A percentile compares a stretch with the other conserved stretches of the same genome.
Evolutionary conservation across 2,797 vertebrate species (phyloP).

Genomic region (Lepidocolaptes lacrymiger): DNA sequence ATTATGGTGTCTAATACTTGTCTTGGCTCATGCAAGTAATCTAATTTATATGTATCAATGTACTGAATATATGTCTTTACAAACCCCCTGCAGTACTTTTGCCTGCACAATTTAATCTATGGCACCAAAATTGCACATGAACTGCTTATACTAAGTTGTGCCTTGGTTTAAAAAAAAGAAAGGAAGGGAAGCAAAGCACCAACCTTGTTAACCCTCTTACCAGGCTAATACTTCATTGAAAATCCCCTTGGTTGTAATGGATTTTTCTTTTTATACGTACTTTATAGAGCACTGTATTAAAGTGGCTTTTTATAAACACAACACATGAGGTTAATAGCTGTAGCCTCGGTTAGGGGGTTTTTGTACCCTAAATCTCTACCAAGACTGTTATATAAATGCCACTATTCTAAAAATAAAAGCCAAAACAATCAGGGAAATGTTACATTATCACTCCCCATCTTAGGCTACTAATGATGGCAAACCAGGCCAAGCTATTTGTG

Average conservation of each 20-base stretch:
- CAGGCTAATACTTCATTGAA: constrained; percentile 75
- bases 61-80: constrained; percentile 72
- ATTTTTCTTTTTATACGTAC: constrained; percentile 75
- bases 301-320: constrained; percentile 73
- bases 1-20: constrained; percentile 66
- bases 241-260: constrained; percentile 74
- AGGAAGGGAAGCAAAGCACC: constrained; percentile 43
- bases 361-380: constrained; percentile 73
- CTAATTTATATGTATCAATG: constrained; percentile 77
- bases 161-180: constrained; percentile 37
- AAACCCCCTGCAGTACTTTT: constrained; percentile 62
- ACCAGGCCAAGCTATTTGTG: constrained; percentile 2
- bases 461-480: constrained; percentile 37
- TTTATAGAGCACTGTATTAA: constrained; percentile 70
- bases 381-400: constrained; percentile 73
- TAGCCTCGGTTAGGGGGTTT: constrained; percentile 26
- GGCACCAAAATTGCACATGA: constrained; percentile 51
- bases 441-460: constrained; percentile 50
- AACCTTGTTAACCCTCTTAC: constrained; percentile 81
- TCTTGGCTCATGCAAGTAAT: constrained; percentile 71
- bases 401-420: constrained; percentile 70
- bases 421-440: constrained; percentile 49
- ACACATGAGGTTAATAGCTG: constrained; percentile 54
- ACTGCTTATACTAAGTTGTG: constrained; percentile 46
- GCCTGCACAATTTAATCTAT: constrained; percentile 50